Conservation (phyloP, 2,888 invertebrate genomes). For the Idaea biselata region DNA sequence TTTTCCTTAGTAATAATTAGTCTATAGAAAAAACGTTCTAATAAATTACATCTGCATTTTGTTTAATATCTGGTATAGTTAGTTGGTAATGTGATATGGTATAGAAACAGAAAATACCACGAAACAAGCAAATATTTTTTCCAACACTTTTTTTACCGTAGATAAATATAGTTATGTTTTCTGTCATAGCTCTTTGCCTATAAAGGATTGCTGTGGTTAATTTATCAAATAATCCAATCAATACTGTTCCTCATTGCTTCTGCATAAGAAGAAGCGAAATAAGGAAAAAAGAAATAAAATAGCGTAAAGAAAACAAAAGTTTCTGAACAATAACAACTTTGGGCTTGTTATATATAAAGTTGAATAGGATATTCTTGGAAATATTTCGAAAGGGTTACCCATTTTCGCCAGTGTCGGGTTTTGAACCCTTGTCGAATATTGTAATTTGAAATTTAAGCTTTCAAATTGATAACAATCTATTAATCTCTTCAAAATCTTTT, state of each 20-base stretch:
- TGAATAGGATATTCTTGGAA: background rate
- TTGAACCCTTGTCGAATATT: background rate
- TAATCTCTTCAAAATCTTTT: background rate
- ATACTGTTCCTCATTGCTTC: conserved; percentile 66
- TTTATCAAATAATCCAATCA: conserved; percentile 24
- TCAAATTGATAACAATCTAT: background rate
- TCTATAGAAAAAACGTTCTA: no score
- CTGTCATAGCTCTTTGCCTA: conserved; percentile 44
- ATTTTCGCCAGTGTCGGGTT: background rate
- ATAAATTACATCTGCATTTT: no score
- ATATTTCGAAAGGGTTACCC: background rate
- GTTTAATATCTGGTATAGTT: no score
- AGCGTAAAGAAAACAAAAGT: conserved; percentile 32
- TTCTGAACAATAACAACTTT: conserved; percentile 21
- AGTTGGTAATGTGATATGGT: no score
- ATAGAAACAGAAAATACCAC: background rate
- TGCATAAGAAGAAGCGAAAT: conserved; percentile 69
- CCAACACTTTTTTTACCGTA: background rate
- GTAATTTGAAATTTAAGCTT: background rate
- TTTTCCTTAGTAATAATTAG: no score
- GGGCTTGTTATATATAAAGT: conserved; percentile 6
- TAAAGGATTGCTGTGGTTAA: conserved; percentile 76
- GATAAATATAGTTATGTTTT: background rate
- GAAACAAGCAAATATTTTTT: background rate
- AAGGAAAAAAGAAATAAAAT: conserved; percentile 33